Evolutionary conservation across 2,797 vertebrate species (phyloP), one percentile per base, ranked within the genome.

Genomic region (Balearica regulorum): DNA sequence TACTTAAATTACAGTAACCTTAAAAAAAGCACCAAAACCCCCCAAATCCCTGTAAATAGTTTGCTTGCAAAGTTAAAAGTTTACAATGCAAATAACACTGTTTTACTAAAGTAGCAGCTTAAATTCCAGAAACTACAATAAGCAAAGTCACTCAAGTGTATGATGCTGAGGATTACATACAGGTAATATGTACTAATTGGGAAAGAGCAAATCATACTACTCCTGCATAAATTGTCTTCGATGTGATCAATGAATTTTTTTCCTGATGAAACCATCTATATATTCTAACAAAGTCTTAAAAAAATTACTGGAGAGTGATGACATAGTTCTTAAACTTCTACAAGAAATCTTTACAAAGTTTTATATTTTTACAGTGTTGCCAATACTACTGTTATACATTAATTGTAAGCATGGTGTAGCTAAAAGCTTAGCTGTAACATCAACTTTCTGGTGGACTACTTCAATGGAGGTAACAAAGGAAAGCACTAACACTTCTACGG

Each of bases 161-260:
- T 1, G 9, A 39, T 0, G 6, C 11, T 22, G 35, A 44, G 22
- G 20, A 33, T 66, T 37, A 26, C 21, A 11, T 3, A 9, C 0
- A 0, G 64, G 26, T 13, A 20, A 31, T 8, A 14, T 7, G 9
- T 4, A 54, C 26, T 33, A 12, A 19, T 11, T 41, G 54, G 31
- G 43, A 75, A 64, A 37, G 43, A 70, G 43, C 29, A 76, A 61
- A 81, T 64, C 46, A 26, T 8, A 28, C 14, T 20, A 26, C 21
- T 41, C 76, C 44, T 10, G 15, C 37, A 76, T 65, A 26, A 71
- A 31, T 5, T 16, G 6, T 15, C 49, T 46, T 72, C n/a, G 17
- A 10, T 71, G 14, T 7, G 41, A 70, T 43, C 53, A 33, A 4
- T 26, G 48, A 89, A 66, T 48, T 61, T 68, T 4, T 29, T 81